Percentiles rank a stretch among this genome's conserved stretches.
These are phyloP conservation scores for Leucania comma DNA, from an alignment of 2,888 invertebrate species.

Conservation along the genomic window DNA sequence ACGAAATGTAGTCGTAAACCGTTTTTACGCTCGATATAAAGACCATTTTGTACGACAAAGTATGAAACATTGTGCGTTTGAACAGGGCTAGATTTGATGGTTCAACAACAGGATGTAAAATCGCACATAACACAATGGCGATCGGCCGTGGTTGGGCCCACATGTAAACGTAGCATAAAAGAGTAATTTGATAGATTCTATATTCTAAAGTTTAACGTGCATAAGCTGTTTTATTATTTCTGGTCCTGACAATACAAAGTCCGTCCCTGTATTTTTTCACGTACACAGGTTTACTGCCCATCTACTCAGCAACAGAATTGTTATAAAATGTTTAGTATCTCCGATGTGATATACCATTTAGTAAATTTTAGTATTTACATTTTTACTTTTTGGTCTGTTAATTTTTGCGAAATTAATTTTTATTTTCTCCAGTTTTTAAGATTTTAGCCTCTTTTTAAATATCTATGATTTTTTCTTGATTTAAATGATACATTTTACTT, in stretches of 20 bases:
- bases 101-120: too few relatives aligned
- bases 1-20: slow-evolving; percentile 62
- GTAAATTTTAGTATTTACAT: too few relatives aligned
- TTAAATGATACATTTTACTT: too few relatives aligned
- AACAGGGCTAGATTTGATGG: slow-evolving; percentile 40
- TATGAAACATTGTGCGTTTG: slow-evolving; percentile 54
- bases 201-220: too few relatives aligned
- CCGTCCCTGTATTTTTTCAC: slow-evolving; percentile 38
- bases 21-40: slow-evolving; percentile 68
- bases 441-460: too few relatives aligned
- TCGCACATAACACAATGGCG: too few relatives aligned
- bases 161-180: too few relatives aligned
- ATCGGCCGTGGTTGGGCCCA: too few relatives aligned
- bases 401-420: slow-evolving; percentile 6
- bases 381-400: slow-evolving; percentile 16
- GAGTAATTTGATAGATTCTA: too few relatives aligned
- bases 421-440: too few relatives aligned
- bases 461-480: too few relatives aligned
- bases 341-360: slow-evolving; percentile 39
- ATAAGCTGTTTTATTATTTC: background rate
- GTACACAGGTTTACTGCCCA: slow-evolving; percentile 66
- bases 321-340: slow-evolving; percentile 66
- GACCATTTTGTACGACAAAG: slow-evolving; percentile 65
- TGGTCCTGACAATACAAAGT: background rate
- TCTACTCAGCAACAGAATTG: slow-evolving; percentile 57